Percentiles rank a stretch among this genome's conserved stretches.
phyloP scores from a whole-genome alignment of 53 echinoderm and acorn worm species.

The Hippasteria phrygiana region DNA sequence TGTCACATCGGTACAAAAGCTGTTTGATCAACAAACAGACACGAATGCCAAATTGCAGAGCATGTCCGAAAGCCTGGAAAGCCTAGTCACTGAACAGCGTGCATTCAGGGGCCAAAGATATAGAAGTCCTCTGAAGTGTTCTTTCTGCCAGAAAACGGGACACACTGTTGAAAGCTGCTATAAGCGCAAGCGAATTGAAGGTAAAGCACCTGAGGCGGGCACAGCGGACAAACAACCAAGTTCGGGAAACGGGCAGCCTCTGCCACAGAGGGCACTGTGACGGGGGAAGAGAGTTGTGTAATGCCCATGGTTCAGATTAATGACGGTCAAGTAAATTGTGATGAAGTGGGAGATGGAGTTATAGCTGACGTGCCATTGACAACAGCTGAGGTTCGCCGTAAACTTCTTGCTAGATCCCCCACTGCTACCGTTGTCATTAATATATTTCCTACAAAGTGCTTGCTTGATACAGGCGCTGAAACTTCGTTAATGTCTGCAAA shows the following conservation, averaged over 20 bases:
- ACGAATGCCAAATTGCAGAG: not conserved
- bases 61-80: not conserved
- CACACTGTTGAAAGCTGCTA: not conserved
- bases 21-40: not conserved
- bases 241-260: conserved; percentile 7
- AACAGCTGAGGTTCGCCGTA: not conserved
- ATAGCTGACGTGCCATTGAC: not conserved
- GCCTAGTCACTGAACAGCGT: not conserved
- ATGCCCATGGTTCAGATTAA: not conserved
- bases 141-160: not conserved
- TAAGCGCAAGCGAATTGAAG: not conserved
- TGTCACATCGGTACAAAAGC: not conserved
- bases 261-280: conserved; percentile 28
- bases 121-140: not conserved
- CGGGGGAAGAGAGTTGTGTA: not conserved
- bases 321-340: not conserved
- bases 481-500: no score
- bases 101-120: not conserved
- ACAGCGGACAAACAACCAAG: not conserved
- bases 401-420: not conserved
- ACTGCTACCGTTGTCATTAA: conserved; percentile 8
- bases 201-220: not conserved
- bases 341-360: not conserved
- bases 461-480: no score
- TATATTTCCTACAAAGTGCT: no score